A percentile compares a stretch with the other conserved stretches of the same genome.
phyloP scores from a whole-genome alignment of 2,113 vertebrate species.

The Gila orcuttii region DNA sequence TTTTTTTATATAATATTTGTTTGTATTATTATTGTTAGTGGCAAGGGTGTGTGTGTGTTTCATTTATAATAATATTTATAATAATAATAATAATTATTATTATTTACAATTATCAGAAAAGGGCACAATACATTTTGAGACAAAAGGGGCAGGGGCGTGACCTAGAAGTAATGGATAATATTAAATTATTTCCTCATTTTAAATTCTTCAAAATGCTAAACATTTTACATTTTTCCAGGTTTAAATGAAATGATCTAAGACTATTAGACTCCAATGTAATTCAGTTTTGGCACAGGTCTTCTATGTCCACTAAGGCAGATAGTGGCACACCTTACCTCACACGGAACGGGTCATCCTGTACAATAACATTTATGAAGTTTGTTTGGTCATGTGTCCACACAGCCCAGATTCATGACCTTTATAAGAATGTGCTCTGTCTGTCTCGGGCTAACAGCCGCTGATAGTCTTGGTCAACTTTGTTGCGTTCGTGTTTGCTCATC shows the following conservation, averaged over 20 bases:
- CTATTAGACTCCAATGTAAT: no score
- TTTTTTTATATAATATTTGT: no score
- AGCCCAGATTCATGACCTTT: constrained; percentile 65
- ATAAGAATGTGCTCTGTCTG: constrained; percentile 61
- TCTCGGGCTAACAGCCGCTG: constrained; percentile 61
- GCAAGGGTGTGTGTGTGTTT: no score
- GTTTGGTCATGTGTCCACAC: constrained; percentile 59
- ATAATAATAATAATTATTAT: no score
- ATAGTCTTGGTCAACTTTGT: constrained; percentile 57
- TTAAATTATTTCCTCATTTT: background rate
- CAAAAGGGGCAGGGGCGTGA: no score
- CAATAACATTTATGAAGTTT: constrained; percentile 66
- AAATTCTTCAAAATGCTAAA: background rate
- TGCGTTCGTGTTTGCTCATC: constrained; percentile 61
- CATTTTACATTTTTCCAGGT: background rate
- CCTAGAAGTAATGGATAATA: background rate
- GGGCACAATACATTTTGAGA: no score
- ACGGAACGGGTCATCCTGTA: constrained; percentile 52
- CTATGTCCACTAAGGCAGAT: background rate
- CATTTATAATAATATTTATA: no score
- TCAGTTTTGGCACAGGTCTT: background rate
- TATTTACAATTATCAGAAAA: no score
- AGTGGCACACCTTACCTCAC: constrained; percentile 26
- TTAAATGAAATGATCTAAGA: no score
- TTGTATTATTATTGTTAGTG: no score